Percentiles rank a stretch among this genome's conserved stretches.
Evolutionary conservation across 2,888 invertebrate species (phyloP).

Genomic region (Hypena proboscidalis): DNA sequence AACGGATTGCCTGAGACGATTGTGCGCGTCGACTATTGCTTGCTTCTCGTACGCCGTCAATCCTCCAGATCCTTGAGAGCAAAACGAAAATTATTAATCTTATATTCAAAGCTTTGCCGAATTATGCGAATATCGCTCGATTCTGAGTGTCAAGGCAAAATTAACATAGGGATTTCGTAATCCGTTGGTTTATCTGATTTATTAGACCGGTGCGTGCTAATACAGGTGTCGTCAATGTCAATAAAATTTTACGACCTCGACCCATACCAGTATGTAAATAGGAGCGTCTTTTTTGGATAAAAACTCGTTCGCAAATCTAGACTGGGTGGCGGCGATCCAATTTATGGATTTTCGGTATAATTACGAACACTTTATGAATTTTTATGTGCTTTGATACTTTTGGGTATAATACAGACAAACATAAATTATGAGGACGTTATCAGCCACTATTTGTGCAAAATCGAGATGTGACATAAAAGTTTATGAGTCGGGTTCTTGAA

Average conservation of each 20-base stretch:
- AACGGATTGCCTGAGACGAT: constrained; percentile 91
- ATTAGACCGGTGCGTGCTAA: constrained; percentile 66
- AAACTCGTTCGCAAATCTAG: constrained; percentile 69
- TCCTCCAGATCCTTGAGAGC: constrained; percentile 86
- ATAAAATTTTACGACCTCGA: constrained; percentile 80
- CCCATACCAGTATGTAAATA: constrained; percentile 74
- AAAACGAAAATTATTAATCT: constrained; percentile 16
- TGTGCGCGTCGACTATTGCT: constrained; percentile 92
- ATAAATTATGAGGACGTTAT: constrained; percentile 16
- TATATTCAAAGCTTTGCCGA: constrained; percentile 2
- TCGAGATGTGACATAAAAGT: constrained; percentile 7
- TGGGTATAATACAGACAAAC: constrained; percentile 17
- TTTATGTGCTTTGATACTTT: constrained; percentile 23
- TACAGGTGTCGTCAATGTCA: constrained; percentile 74
- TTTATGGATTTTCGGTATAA: constrained; percentile 51
- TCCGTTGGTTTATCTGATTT: constrained; percentile 65
- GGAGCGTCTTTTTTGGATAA: constrained; percentile 55
- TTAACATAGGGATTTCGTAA: constrained; percentile 59
- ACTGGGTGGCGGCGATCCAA: constrained; percentile 75
- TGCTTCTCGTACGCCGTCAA: constrained; percentile 90
- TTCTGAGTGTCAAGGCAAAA: constrained; percentile 52
- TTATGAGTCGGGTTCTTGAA: constrained; percentile 6
- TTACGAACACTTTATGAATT: constrained; percentile 34
- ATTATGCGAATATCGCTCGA: constrained; percentile 5
- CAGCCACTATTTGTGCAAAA: constrained; percentile 9